Percentiles rank a stretch among this genome's conserved stretches.
Evolutionary conservation across 1,140 invertebrate species (phyloP).

Genomic region (Cheumatopsyche charites): DNA sequence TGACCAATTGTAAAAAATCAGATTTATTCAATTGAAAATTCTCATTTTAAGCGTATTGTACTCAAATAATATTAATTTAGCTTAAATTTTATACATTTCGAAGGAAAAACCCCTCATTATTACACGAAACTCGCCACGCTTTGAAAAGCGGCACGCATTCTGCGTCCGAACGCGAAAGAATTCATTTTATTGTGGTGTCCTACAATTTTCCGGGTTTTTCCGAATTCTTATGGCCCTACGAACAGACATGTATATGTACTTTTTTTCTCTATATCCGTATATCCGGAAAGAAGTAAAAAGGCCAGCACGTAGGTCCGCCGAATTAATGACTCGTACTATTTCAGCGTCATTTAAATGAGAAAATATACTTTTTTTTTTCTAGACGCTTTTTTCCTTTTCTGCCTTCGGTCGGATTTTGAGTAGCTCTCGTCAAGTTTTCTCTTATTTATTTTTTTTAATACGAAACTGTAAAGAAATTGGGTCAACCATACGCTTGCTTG

Average conservation of each 20-base stretch:
- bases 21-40: no score
- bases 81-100: no score
- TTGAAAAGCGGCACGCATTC: not conserved
- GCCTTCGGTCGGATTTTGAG: constrained; percentile 4
- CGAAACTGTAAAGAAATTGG: constrained; percentile 4
- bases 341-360: constrained; percentile 45
- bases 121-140: no score
- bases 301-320: constrained; percentile 18
- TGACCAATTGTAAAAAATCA: no score
- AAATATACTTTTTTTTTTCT: constrained; percentile 40
- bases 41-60: no score
- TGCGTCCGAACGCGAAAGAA: constrained; percentile 11
- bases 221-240: no score
- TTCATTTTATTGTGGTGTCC: constrained; percentile 15
- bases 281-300: constrained; percentile 1
- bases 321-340: constrained; percentile 45
- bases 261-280: constrained; percentile 10
- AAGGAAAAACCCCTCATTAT: no score
- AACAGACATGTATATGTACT: not conserved
- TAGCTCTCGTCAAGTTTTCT: constrained; percentile 14
- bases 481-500: no score
- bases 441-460: constrained; percentile 1
- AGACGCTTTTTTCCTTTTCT: no score
- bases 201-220: no score
- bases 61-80: no score